Evolutionary conservation across 2,113 vertebrate genomes (phyloP), one percentile per base, ranked within the genome.

Genomic region (Paedocypris sp.): DNA sequence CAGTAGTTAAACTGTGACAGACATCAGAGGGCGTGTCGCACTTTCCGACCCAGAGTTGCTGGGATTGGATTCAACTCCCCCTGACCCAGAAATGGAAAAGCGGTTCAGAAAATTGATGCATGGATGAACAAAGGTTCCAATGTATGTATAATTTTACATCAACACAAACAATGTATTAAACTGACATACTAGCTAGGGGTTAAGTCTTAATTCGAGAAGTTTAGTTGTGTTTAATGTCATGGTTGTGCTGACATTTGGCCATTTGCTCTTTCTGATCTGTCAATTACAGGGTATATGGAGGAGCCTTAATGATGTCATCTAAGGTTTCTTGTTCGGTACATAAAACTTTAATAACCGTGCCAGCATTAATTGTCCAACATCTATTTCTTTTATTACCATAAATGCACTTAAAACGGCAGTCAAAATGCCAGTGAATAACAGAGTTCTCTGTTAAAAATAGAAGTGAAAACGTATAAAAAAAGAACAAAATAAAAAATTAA

Each of bases 211-310:
- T 12, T 11, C 46, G 20, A 46, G 32, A 19, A 42, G 23, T 54
- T 41, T 26, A 32, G 41, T 23, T 20, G 15, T 33, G 54, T 11
- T 53, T 62, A 32, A 28, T 41, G 38, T 31, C 33, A 50, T 43
- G 1, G 16, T 58, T 28, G 51, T 42, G 36, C 48, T 68, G 59
- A 8, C 52, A 62, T 68, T 68, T 63, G 51, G 29, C 41, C 29
- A 13, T 10, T 16, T 9, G 29, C 23, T 38, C 25, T 57, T 48
- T 48, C 48, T 26, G 41, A 5, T 29, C 5, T 33, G 43, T 29
- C 26, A 47, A 36, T 49, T 49, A 43, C 62, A 47, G 42, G 29
- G 32, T 64, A 51, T 50, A 49, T 39, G 16, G 18, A 51, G 15
- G 52, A 32, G 23, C 48, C 39, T 51, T 52, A 25, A 62, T 11